Evolutionary conservation across 2,797 vertebrate species (phyloP).

Genomic region (Anisognathus igniventris): DNA sequence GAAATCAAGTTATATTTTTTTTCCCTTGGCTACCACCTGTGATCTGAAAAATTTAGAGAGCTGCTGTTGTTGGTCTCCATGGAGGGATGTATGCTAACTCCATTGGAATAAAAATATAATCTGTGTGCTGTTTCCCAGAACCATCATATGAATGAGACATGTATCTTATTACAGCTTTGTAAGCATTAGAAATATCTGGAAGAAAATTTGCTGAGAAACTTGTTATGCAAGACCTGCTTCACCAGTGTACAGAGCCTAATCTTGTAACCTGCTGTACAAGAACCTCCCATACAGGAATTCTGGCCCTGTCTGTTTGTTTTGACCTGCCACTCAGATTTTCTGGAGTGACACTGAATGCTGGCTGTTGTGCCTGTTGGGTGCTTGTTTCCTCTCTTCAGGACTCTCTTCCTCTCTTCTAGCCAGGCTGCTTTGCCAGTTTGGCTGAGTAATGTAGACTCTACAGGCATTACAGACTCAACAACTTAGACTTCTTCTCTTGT

Average conservation of each 20-base stretch:
- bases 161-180: not conserved
- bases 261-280: not conserved
- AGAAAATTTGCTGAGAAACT: not conserved
- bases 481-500: not conserved
- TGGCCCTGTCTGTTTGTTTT: not conserved
- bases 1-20: not conserved
- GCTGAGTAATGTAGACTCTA: not conserved
- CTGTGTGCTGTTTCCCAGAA: not conserved
- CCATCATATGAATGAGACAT: not conserved
- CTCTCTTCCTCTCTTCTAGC: no score
- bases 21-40: not conserved
- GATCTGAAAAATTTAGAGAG: not conserved
- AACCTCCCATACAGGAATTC: not conserved
- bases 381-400: not conserved
- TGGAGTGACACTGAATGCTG: not conserved
- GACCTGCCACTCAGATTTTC: not conserved
- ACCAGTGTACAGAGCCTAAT: not conserved
- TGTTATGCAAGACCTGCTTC: not conserved
- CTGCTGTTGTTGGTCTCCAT: not conserved
- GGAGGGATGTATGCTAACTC: not conserved
- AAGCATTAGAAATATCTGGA: not conserved
- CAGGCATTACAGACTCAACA: not conserved
- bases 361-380: accelerated
- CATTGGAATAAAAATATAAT: not conserved
- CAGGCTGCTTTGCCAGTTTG: not conserved